Evolutionary conservation across 1,140 invertebrate genomes (phyloP), one percentile per base, ranked within the genome.

Genomic region (Zaprionus ornatus): DNA sequence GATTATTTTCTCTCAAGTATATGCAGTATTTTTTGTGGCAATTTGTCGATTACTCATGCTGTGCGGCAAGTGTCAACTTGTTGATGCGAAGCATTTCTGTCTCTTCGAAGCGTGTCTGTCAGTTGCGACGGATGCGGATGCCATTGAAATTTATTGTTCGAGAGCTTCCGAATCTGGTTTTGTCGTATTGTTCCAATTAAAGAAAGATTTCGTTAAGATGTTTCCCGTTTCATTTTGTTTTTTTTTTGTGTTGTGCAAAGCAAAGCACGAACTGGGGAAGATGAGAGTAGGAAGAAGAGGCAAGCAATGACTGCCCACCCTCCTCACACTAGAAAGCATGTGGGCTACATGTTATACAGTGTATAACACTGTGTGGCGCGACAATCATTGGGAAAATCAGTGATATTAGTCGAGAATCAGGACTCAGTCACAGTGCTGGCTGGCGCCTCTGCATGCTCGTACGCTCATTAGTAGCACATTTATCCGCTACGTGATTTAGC

Each of bases 381-480:
- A 80, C 80, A 88, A 80, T 80, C 83, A 88, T 84, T 88, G 80
- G 74, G 73, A 79, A 87, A 88, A 88, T 88, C 80, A 84, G 85
- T 72, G 77, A 68, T 77, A 90, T 88, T 90, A 84, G 84, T 87
- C 84, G 52, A 32, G 40, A 45, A 45, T 45, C 40, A 17, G 40
- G 29, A 29, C 37, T 40, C 5, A n/a, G 10, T n/a, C 55, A 67
- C 59, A 23, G 62, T 13, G 54, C 15, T 42, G 56, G 54, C 74
- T 7, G 60, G 50, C 63, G 45, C 25, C 60, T 40, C n/a, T 65
- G 69, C 67, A 79, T 75, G 50, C 74, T 80, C 80, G 73, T 66
- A 77, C 71, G 74, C 84, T 88, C 84, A 88, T 88, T 88, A 88
- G 84, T 88, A 90, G 84, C 84, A 88, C 84, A 88, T 88, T 88